Conservation (phyloP, 2,797 vertebrate genomes). For the Ispidina picta region DNA sequence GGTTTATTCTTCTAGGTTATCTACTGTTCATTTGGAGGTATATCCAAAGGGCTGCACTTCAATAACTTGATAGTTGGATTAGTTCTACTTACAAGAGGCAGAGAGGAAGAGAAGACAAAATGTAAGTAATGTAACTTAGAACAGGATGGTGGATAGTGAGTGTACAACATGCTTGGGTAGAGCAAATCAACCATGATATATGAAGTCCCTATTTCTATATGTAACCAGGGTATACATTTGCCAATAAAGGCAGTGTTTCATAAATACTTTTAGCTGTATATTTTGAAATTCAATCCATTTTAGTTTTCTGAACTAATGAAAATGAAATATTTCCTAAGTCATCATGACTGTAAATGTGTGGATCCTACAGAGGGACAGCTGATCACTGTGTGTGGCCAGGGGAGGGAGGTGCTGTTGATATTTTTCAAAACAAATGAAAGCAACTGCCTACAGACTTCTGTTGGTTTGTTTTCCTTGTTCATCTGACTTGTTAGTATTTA, state of each 20-base stretch:
- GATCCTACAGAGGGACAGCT: not conserved
- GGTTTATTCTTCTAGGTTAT: conserved; percentile 84
- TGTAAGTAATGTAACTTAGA: conserved; percentile 82
- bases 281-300: not conserved
- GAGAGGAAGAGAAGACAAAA: conserved; percentile 96
- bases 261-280: not conserved
- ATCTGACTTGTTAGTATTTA: not conserved
- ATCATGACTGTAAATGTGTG: not conserved
- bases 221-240: not conserved
- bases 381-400: not conserved
- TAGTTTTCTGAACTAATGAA: not conserved
- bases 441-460: conserved; percentile 32
- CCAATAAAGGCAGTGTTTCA: not conserved
- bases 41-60: conserved; percentile 97
- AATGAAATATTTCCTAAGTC: not conserved
- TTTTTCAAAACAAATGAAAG: conserved; percentile 11
- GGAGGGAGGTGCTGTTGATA: not conserved
- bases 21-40: conserved; percentile 96
- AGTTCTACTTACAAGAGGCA: conserved; percentile 94
- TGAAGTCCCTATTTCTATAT: not conserved
- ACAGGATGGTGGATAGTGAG: not conserved
- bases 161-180: not conserved
- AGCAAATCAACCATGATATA: not conserved
- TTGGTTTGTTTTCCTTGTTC: conserved; percentile 37
- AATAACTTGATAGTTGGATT: conserved; percentile 97